Conservation (phyloP, 2,113 vertebrate genomes). For the Eulacestoma nigropectus region DNA sequence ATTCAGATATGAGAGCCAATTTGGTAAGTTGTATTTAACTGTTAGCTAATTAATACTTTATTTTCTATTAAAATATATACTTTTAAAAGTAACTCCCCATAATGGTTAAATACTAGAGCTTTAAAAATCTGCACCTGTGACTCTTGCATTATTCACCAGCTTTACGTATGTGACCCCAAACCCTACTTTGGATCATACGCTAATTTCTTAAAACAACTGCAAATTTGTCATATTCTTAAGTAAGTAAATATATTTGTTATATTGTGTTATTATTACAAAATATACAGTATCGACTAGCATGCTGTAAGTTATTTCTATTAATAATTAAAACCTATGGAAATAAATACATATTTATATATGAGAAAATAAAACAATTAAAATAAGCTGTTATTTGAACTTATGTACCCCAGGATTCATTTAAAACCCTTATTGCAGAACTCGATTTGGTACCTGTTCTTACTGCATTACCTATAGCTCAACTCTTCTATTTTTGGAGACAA, state of each 20-base stretch:
- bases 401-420: background rate
- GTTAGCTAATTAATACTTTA: background rate
- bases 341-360: background rate
- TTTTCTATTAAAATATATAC: background rate
- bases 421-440: background rate
- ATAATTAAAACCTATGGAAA: background rate
- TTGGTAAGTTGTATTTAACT: background rate
- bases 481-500: background rate
- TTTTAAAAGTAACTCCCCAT: accelerated
- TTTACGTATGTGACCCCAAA: background rate
- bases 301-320: background rate
- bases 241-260: background rate
- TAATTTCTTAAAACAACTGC: background rate
- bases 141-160: background rate
- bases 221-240: background rate
- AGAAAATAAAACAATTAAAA: background rate
- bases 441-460: background rate
- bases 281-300: background rate
- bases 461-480: background rate
- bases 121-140: background rate
- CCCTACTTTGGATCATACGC: background rate
- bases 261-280: background rate
- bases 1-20: background rate
- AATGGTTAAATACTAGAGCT: background rate
- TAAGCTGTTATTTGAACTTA: background rate